These are phyloP conservation scores for Agrotis puta DNA, from an alignment of 2,888 invertebrate species.

Conservation along the genomic window DNA sequence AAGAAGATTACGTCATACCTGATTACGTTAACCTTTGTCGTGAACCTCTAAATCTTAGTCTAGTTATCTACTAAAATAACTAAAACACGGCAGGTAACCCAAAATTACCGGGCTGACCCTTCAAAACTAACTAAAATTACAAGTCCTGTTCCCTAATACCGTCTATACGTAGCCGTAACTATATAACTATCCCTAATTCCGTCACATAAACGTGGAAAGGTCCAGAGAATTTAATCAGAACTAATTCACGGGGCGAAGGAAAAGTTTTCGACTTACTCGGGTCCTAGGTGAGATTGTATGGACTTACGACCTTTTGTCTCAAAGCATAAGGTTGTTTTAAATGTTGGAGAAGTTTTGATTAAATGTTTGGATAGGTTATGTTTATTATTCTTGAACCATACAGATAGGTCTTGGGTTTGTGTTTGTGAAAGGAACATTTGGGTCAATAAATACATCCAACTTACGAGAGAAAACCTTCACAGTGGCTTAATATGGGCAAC, in stretches of 20 bases:
- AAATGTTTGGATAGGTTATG: slow-evolving; percentile 32
- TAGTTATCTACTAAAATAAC: slow-evolving; percentile 51
- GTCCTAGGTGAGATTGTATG: slow-evolving; percentile 39
- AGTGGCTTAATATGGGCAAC: background rate
- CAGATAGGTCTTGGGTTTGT: background rate
- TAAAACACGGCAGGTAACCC: slow-evolving; percentile 55
- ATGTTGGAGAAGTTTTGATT: slow-evolving; percentile 46
- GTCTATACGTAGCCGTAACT: slow-evolving; percentile 19
- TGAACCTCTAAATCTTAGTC: slow-evolving; percentile 11
- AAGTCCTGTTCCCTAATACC: slow-evolving; percentile 54
- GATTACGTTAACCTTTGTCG: background rate
- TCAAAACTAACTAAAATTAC: slow-evolving; percentile 57
- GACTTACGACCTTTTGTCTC: slow-evolving; percentile 41
- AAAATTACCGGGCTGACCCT: slow-evolving; percentile 43
- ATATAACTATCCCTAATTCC: slow-evolving; percentile 46
- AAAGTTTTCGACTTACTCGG: slow-evolving; percentile 51
- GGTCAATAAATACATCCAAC: background rate
- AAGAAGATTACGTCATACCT: background rate
- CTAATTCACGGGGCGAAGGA: slow-evolving; percentile 63
- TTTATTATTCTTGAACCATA: slow-evolving; percentile 18
- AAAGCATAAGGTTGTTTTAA: slow-evolving; percentile 39
- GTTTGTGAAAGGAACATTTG: slow-evolving; percentile 5
- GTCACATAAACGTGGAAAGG: slow-evolving; percentile 55
- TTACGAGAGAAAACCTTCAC: background rate
- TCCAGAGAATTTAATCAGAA: slow-evolving; percentile 68